Conservation (phyloP, 2,797 vertebrate genomes). For the Buphagus erythrorhynchus region DNA sequence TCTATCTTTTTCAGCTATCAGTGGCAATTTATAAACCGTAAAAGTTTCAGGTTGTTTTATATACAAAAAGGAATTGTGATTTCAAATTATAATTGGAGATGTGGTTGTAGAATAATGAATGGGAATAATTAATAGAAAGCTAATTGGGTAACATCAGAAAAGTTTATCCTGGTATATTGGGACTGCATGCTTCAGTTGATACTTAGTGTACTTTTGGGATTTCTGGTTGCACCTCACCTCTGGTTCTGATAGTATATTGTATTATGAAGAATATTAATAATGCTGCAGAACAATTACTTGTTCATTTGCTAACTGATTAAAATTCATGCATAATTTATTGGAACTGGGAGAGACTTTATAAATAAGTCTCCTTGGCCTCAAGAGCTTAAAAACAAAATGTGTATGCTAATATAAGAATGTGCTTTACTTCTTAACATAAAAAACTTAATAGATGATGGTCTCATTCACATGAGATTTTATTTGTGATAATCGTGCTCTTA, state of each 20-base stretch:
- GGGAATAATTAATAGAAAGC: slow-evolving; percentile 76
- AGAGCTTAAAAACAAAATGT: slow-evolving; percentile 72
- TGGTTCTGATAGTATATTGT: slow-evolving; percentile 74
- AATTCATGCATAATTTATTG: slow-evolving; percentile 84
- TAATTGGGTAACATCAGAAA: slow-evolving; percentile 75
- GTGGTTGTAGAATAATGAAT: slow-evolving; percentile 67
- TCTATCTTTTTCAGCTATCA: neutral
- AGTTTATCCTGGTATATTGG: slow-evolving; percentile 73
- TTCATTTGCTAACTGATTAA: slow-evolving; percentile 83
- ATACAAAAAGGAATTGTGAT: slow-evolving; percentile 41
- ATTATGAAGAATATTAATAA: slow-evolving; percentile 83
- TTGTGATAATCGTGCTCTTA: slow-evolving; percentile 50
- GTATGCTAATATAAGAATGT: slow-evolving; percentile 72
- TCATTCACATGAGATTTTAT: slow-evolving; percentile 64
- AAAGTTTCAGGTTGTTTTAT: neutral
- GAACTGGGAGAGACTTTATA: slow-evolving; percentile 78
- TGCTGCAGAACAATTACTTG: slow-evolving; percentile 80
- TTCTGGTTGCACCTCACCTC: slow-evolving; percentile 70
- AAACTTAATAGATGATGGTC: slow-evolving; percentile 58
- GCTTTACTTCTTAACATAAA: slow-evolving; percentile 69
- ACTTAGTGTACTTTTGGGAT: slow-evolving; percentile 71
- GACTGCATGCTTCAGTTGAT: slow-evolving; percentile 74
- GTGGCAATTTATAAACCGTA: neutral
- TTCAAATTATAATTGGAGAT: slow-evolving; percentile 60
- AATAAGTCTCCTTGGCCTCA: slow-evolving; percentile 76